Evolutionary conservation across 2,888 invertebrate species (phyloP).

Genomic region (Bugulina stolonifera): DNA sequence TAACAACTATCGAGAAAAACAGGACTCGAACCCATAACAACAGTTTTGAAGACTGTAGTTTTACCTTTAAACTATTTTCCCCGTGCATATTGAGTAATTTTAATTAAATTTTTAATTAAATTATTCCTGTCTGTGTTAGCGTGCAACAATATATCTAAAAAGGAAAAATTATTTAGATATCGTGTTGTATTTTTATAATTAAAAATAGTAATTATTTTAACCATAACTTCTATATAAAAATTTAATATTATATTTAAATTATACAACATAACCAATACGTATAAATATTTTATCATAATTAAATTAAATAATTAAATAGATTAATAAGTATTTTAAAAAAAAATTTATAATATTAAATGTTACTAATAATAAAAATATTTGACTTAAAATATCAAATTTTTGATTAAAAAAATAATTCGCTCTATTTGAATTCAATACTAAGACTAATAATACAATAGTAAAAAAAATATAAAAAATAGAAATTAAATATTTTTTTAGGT

Average conservation of each 20-base stretch:
- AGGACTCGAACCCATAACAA: not conserved
- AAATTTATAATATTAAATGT: not conserved
- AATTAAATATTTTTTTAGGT: not conserved
- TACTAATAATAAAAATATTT: not conserved
- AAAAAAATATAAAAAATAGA: not conserved
- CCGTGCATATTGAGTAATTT: not conserved
- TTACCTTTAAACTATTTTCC: not conserved
- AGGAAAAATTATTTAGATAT: not conserved
- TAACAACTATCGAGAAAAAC: not conserved
- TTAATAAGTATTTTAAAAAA: not conserved
- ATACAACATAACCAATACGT: not conserved
- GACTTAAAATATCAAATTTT: not conserved
- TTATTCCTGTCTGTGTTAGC: too few relatives aligned
- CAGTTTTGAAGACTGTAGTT: not conserved
- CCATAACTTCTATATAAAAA: not conserved
- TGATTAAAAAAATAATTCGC: not conserved
- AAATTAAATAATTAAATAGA: not conserved
- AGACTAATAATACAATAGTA: not conserved
- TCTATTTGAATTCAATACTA: not conserved
- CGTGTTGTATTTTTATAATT: not conserved
- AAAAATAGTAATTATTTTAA: not conserved
- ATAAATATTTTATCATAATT: not conserved
- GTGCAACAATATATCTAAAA: not conserved
- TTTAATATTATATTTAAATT: not conserved
- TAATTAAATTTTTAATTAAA: not conserved